phyloP scores from a whole-genome alignment of 1,140 invertebrate genomes.

The Aphelinus certus region DNA sequence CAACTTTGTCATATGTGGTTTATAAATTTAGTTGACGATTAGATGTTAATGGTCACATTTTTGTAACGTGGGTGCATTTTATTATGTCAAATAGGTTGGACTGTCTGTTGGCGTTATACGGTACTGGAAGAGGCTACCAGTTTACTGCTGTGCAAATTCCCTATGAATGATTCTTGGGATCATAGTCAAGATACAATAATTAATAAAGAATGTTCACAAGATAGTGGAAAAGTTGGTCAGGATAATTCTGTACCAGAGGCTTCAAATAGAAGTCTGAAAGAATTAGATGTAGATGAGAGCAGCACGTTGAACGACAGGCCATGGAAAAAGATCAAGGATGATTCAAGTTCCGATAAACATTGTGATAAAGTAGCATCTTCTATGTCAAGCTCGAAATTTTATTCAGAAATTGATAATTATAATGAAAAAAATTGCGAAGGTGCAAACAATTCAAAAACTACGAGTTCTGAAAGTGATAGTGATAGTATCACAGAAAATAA shows the following conservation, averaged over 20 bases:
- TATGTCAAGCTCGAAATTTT: slow-evolving; percentile 25
- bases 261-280: neutral
- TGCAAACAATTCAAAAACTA: no score
- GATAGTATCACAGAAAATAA: slow-evolving; percentile 30
- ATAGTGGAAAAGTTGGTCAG: slow-evolving; percentile 43
- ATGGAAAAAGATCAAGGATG: slow-evolving; percentile 39
- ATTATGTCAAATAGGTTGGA: slow-evolving; percentile 65
- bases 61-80: no score
- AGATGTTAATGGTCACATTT: slow-evolving; percentile 16
- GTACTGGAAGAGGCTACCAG: slow-evolving; percentile 61
- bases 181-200: slow-evolving; percentile 58
- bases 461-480: no score
- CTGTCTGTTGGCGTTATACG: slow-evolving; percentile 61
- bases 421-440: slow-evolving; percentile 23
- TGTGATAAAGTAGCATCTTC: slow-evolving; percentile 23
- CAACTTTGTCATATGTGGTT: neutral
- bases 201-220: slow-evolving; percentile 53
- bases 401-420: slow-evolving; percentile 30
- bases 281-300: slow-evolving; percentile 1
- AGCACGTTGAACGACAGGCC: slow-evolving; percentile 23
- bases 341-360: slow-evolving; percentile 20
- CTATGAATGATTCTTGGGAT: slow-evolving; percentile 56
- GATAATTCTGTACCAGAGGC: slow-evolving; percentile 27
- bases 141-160: slow-evolving; percentile 49
- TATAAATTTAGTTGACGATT: slow-evolving; percentile 32